These are phyloP conservation scores for Perca fluviatilis DNA, from an alignment of 2,113 vertebrate genomes.

Conservation along the genomic window DNA sequence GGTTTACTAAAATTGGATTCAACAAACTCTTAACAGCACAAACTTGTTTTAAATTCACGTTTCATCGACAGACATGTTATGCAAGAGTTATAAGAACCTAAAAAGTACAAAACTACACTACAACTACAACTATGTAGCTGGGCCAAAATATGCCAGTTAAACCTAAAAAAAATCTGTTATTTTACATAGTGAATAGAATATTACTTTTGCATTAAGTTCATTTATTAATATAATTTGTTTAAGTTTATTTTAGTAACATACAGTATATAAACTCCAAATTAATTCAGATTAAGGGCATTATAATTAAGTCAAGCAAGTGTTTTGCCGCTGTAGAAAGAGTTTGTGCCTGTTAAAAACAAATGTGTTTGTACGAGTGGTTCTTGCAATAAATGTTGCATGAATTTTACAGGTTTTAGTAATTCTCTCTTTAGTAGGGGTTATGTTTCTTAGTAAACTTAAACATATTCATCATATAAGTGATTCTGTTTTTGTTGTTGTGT, in stretches of 20 bases:
- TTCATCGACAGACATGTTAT: background rate
- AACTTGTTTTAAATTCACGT: background rate
- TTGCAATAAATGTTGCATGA: background rate
- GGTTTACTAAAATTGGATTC: background rate
- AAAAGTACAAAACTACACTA: too few relatives aligned
- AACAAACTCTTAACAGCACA: background rate
- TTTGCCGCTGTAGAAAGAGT: background rate
- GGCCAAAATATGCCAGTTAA: background rate
- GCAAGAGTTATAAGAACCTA: background rate
- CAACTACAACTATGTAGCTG: background rate
- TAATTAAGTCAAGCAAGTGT: background rate
- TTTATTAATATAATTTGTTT: background rate
- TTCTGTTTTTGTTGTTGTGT: conserved; percentile 2
- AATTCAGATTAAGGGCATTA: background rate
- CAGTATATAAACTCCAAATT: background rate
- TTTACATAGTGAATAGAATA: background rate
- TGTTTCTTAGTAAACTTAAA: background rate
- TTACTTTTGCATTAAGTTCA: background rate
- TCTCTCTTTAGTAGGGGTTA: background rate
- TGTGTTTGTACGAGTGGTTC: background rate
- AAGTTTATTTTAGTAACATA: background rate
- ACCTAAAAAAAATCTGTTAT: background rate
- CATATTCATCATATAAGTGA: background rate
- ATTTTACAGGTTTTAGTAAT: background rate
- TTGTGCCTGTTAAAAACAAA: background rate